phyloP scores from a whole-genome alignment of 2,113 vertebrate genomes.

The Scophthalmus maximus region DNA sequence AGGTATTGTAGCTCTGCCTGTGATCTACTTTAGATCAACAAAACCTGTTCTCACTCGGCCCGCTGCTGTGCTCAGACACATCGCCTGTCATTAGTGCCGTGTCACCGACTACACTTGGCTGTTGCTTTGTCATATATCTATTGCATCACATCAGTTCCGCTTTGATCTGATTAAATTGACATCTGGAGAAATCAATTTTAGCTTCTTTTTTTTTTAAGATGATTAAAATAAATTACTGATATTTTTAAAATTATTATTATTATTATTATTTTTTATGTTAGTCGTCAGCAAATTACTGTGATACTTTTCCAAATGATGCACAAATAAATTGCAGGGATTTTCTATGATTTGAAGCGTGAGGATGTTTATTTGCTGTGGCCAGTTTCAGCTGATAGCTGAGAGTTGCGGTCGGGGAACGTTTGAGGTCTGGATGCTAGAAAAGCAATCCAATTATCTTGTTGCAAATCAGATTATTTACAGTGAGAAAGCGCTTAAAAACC shows the following conservation, averaged over 20 bases:
- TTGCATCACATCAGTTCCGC: not conserved
- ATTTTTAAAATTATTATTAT: not conserved
- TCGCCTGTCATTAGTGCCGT: slow-evolving; percentile 62
- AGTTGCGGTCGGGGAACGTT: slow-evolving; percentile 2
- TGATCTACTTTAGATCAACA: slow-evolving; percentile 56
- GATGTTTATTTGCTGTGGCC: no score
- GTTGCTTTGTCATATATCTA: slow-evolving; percentile 15
- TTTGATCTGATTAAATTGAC: slow-evolving; percentile 4
- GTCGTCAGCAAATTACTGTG: not conserved
- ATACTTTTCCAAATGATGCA: slow-evolving; percentile 23
- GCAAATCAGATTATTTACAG: not conserved
- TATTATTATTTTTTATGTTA: no score
- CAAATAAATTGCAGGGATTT: slow-evolving; percentile 40
- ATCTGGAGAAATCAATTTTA: no score
- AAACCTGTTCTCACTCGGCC: slow-evolving; percentile 76
- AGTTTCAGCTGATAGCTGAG: slow-evolving; percentile 23
- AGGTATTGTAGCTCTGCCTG: not conserved
- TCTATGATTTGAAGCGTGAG: slow-evolving; percentile 21
- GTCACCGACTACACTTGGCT: slow-evolving; percentile 16
- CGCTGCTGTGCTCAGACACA: slow-evolving; percentile 34
- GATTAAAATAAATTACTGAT: not conserved
- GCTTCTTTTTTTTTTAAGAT: no score
- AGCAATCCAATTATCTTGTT: not conserved
- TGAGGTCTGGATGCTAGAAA: slow-evolving; percentile 17
- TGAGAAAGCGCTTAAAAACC: slow-evolving; percentile 1